Evolutionary conservation across 2,797 vertebrate genomes (phyloP).

Genomic region (Eremophila alpestris): DNA sequence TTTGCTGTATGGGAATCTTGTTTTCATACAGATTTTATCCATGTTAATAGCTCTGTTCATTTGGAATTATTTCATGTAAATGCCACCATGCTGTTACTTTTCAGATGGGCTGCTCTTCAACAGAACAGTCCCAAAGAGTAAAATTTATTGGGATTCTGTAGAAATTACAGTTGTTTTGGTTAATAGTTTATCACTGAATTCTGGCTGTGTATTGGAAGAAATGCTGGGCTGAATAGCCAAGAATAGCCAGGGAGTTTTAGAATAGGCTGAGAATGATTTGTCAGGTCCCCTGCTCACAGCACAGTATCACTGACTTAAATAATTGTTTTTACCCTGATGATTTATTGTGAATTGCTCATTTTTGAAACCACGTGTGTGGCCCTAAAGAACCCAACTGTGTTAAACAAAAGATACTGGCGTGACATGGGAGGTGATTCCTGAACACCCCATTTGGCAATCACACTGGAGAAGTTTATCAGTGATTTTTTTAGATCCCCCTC

Average conservation of each 20-base stretch:
- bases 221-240: not conserved
- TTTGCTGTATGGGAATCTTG: not conserved
- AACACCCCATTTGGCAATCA: not conserved
- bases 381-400: not conserved
- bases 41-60: not conserved
- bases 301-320: not conserved
- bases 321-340: not conserved
- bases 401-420: not conserved
- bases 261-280: not conserved
- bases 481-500: not conserved
- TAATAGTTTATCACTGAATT: not conserved
- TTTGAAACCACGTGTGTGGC: not conserved
- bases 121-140: not conserved
- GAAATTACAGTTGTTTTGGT: not conserved
- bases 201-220: not conserved
- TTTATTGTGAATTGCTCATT: not conserved
- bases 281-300: not conserved
- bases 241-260: not conserved
- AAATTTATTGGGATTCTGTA: not conserved
- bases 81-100: not conserved
- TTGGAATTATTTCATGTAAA: not conserved
- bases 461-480: fast-evolving
- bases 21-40: not conserved
- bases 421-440: not conserved
- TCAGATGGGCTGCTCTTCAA: not conserved